phyloP scores from a whole-genome alignment of 2,888 invertebrate genomes.

The Pammene aurita region DNA sequence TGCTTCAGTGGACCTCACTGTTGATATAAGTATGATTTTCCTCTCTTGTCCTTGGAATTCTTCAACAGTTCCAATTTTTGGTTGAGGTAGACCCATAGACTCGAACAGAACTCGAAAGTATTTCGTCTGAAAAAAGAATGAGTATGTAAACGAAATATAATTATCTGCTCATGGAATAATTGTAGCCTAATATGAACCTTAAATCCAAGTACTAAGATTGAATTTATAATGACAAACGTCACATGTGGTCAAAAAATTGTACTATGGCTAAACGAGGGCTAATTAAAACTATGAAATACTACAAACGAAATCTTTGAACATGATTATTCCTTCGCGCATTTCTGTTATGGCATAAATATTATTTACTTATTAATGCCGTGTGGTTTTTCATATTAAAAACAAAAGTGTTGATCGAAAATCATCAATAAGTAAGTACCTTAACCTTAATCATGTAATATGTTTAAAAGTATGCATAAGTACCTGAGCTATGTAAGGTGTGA shows the following conservation, averaged over 20 bases:
- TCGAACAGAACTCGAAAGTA: constrained; percentile 73
- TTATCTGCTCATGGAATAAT: background rate
- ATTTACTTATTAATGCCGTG: too few relatives aligned
- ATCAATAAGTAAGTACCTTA: too few relatives aligned
- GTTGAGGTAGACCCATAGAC: constrained; percentile 69
- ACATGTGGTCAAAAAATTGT: too few relatives aligned
- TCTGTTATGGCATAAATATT: too few relatives aligned
- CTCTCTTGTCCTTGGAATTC: constrained; percentile 95
- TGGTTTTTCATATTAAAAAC: too few relatives aligned
- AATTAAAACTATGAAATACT: too few relatives aligned
- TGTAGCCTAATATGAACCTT: background rate
- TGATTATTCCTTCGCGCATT: too few relatives aligned
- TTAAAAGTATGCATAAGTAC: constrained; percentile 69
- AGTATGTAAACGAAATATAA: background rate
- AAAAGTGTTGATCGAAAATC: too few relatives aligned
- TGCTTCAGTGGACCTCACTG: constrained; percentile 86
- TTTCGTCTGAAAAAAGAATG: constrained; percentile 87
- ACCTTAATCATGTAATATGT: too few relatives aligned
- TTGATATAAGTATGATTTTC: constrained; percentile 90
- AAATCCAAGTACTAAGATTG: background rate
- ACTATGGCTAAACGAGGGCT: too few relatives aligned
- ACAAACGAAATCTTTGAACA: too few relatives aligned
- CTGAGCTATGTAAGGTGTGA: constrained; percentile 96
- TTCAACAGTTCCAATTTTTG: constrained; percentile 92
- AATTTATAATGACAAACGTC: background rate